A percentile compares a stretch with the other conserved stretches of the same genome.
Evolutionary conservation across 2,113 vertebrate genomes (phyloP).

Genomic region (Cettia cetti): DNA sequence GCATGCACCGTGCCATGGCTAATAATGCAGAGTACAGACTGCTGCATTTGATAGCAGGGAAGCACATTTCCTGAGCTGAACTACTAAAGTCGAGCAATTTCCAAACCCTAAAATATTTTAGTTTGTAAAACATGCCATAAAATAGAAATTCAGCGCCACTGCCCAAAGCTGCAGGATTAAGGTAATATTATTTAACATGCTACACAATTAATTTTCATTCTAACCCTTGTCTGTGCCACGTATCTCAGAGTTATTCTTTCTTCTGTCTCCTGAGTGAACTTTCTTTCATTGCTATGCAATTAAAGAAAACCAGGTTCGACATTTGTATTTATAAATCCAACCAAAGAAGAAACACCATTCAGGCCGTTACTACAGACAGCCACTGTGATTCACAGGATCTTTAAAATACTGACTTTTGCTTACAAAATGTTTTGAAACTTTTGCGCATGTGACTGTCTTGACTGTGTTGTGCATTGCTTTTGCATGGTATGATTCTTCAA

Average conservation of each 20-base stretch:
- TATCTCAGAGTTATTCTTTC: conserved; percentile 52
- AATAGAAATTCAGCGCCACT: conserved; percentile 63
- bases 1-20: conserved; percentile 9
- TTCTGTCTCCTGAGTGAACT: conserved; percentile 65
- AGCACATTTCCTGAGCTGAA: conserved; percentile 64
- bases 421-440: not conserved
- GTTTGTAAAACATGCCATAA: conserved; percentile 68
- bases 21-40: not conserved
- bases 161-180: conserved; percentile 71
- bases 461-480: not conserved
- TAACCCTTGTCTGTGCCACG: conserved; percentile 43
- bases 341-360: not conserved
- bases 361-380: not conserved
- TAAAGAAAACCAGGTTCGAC: conserved; percentile 61
- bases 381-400: not conserved
- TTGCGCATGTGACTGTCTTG: not conserved
- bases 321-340: conserved; percentile 31
- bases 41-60: conserved; percentile 41
- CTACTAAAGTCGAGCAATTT: not conserved
- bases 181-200: conserved; percentile 70
- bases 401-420: not conserved
- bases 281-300: conserved; percentile 57
- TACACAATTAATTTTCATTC: conserved; percentile 69
- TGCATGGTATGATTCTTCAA: not conserved
- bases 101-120: conserved; percentile 60